Base-by-base conservation (phyloP, 2,113 vertebrate species). In the Aphyosemion australe region DNA sequence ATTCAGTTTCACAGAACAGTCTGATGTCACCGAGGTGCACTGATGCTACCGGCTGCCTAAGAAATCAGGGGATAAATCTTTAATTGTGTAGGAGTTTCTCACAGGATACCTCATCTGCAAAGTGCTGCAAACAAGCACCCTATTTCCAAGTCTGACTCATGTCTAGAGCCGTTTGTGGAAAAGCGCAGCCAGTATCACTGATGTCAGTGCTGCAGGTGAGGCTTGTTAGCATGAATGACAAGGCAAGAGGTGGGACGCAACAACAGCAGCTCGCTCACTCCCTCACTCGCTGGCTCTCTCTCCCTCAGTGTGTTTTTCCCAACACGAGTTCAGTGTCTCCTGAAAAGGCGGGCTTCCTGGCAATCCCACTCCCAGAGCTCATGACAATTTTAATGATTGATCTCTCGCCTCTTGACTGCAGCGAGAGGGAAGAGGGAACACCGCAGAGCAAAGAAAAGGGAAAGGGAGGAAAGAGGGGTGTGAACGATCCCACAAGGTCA, bases 361-460 rank as follows among this genome's bases (percentile, higher is more conserved):
- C 73, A 69, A 74, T 79, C 86, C 53, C 68, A 42, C 77, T 82
- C 76, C 69, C 70, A 47, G 9, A 69, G 82, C 79, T 74, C 73
- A 26, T 50, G 79, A 84, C 86, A 85, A 77, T 88, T 86, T 81
- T 62, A 78, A 81, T 82, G 88, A 91, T 87, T 87, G 83, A 90
- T 89, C 65, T 59, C 79, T 61, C 58, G 62, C 43, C 65, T 84
- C 77, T 70, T 68, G 76, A 73, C 77, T 57, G 63, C 14, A 45
- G 66, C 51, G 63, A 80, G 75, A 80, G 68, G 57, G 64, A 78
- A 69, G 60, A 58, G 41, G 78, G 31, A 14, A 56, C 53, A 55
- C 70, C 47, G 50, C 52, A 57, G 63, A 8, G 47, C 15, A 50
- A 49, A 72, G 61, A 52, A 57, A 67, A 60, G 59, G 49, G 37